Conservation (phyloP, 2,113 vertebrate species). For the Pao palembangensis region DNA sequence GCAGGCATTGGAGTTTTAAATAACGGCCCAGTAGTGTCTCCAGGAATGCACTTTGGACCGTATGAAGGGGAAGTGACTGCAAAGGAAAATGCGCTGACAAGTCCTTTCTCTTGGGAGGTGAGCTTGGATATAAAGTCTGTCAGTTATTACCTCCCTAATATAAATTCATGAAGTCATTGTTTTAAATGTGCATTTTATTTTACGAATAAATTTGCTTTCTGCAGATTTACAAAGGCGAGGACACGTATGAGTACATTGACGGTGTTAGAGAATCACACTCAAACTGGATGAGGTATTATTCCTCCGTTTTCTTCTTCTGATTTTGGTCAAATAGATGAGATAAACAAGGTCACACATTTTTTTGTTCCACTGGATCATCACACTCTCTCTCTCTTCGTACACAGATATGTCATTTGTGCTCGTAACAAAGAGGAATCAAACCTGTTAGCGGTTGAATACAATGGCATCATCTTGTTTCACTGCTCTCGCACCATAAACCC, state of each 20-base stretch:
- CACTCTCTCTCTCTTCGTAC: no score
- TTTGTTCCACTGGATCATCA: no score
- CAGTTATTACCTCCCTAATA: not conserved
- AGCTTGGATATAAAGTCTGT: conserved; percentile 21
- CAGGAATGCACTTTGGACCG: conserved; percentile 83
- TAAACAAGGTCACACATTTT: no score
- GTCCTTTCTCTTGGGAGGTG: conserved; percentile 84
- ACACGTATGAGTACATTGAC: conserved; percentile 77
- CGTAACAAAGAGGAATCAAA: conserved; percentile 68
- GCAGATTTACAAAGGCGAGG: conserved; percentile 76
- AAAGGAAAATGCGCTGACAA: conserved; percentile 70
- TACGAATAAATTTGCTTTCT: not conserved
- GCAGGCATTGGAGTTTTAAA: conserved; percentile 82
- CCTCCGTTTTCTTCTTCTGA: not conserved
- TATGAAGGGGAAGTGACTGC: conserved; percentile 75
- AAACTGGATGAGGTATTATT: conserved; percentile 81
- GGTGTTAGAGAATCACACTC: conserved; percentile 71
- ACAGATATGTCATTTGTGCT: conserved; percentile 71
- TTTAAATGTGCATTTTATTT: not conserved
- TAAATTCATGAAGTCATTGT: not conserved
- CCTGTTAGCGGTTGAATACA: conserved; percentile 72
- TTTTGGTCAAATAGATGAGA: no score
- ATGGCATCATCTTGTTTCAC: conserved; percentile 70
- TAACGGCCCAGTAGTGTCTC: conserved; percentile 62
- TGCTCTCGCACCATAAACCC: conserved; percentile 65